Base-by-base conservation (phyloP, 2,113 vertebrate species). In the Pseudopipra pipra region DNA sequence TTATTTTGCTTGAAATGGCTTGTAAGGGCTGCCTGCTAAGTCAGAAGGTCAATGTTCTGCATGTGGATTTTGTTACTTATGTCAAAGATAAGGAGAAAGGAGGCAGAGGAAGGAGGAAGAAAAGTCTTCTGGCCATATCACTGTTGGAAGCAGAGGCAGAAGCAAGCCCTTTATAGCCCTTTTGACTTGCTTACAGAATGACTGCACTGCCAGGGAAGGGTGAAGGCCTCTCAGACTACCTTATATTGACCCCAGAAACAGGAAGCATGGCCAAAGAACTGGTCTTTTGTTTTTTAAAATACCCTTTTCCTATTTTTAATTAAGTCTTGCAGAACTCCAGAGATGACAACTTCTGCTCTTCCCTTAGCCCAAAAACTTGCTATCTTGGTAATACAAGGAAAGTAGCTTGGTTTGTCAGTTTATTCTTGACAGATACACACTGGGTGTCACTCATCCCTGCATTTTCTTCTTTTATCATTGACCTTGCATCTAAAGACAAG, bases 81-180 rank as follows among this genome's bases (percentile, higher is more conserved):
- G 35, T 62, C 74, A 74, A 55, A 88, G 31, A n/a, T 31, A 62
- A 71, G 23, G 71, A 16, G 37, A 63, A 58, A 49, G 22, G 43
- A 1, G 0, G 23, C 13, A 8, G 23, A 12, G 12, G n/a, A 18
- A 52, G 43, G 39, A 2, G 0, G 30, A 35, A 49, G 12, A 43
- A 25, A 56, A 55, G 31, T 15, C 65, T 85, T 72, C 65, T 56
- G 19, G 74, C 66, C 74, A 3, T 5, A 51, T 51, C 66, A 52
- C 56, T 63, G 27, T 1, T 66, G 37, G 70, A 82, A 94, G 71
- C 41, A 70, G 62, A 63, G 39, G 52, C 74, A 78, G 46, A 77
- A 75, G 11, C 15, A 73, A 83, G 46, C 33, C 49, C 41, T 58
- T 30, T 68, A 17, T 24, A 63, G 22, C 23, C 31, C 33, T 71